Evolutionary conservation across 2,113 vertebrate species (phyloP).

Genomic region (Caloenas nicobarica): DNA sequence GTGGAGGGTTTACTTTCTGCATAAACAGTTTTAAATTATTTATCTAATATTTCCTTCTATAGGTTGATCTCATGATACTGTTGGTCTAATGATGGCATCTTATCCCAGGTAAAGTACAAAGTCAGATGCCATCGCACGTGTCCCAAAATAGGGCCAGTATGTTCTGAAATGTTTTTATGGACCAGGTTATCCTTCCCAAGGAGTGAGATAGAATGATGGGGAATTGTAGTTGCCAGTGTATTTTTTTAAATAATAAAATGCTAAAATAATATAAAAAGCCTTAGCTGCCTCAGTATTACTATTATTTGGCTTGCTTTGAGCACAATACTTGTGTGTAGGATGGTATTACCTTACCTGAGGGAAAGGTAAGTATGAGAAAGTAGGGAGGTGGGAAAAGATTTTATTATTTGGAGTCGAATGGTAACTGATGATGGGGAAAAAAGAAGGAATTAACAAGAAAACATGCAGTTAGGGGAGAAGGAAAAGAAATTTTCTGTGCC

Average conservation of each 20-base stretch:
- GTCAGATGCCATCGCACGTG: rapidly evolving
- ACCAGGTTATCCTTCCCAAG: not conserved
- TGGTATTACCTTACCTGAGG: not conserved
- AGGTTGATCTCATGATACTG: rapidly evolving
- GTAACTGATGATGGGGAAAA: not conserved
- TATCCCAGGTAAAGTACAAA: not conserved
- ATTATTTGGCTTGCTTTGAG: not conserved
- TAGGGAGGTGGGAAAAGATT: not conserved
- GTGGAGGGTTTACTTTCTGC: not conserved
- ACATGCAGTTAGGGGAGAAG: not conserved
- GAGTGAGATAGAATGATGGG: rapidly evolving
- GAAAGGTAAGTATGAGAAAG: not conserved
- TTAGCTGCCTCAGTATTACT: not conserved
- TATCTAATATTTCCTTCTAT: not conserved
- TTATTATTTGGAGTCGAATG: not conserved
- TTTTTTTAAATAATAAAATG: not conserved
- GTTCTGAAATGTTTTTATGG: not conserved
- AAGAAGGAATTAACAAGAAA: not conserved
- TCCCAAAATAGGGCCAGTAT: not conserved
- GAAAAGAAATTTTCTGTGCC: not conserved
- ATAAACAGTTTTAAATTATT: rapidly evolving
- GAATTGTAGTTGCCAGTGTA: not conserved
- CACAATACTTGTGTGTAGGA: not conserved
- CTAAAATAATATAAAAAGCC: not conserved
- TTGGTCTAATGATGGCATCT: no score